Evolutionary conservation across 2,888 invertebrate genomes (phyloP).

Genomic region (Chesias legatella): DNA sequence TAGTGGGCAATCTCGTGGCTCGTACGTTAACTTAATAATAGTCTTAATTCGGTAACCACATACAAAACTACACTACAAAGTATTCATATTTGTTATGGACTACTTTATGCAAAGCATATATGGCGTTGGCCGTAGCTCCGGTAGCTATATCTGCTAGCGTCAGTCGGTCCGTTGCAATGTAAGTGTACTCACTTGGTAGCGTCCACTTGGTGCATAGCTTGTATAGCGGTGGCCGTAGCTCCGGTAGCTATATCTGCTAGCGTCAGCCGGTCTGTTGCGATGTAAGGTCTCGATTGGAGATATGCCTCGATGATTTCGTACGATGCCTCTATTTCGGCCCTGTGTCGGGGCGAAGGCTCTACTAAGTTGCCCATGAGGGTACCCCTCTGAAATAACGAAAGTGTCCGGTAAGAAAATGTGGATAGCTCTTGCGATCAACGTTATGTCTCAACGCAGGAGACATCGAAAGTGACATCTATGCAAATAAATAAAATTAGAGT

Average conservation of each 20-base stretch:
- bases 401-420: neutral
- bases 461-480: too few relatives aligned
- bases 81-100: conserved; percentile 37
- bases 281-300: conserved; percentile 28
- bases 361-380: conserved; percentile 22
- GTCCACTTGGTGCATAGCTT: conserved; percentile 36
- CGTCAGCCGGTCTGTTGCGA: conserved; percentile 42
- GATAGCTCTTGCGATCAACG: too few relatives aligned
- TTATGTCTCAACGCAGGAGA: too few relatives aligned
- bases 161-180: too few relatives aligned
- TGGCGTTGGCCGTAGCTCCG: conserved; percentile 39
- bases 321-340: conserved; percentile 34
- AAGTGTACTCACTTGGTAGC: conserved; percentile 34
- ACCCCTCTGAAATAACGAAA: conserved; percentile 25
- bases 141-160: conserved; percentile 38
- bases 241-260: conserved; percentile 45
- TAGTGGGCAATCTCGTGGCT: too few relatives aligned
- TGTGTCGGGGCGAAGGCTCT: conserved; percentile 26
- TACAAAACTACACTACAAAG: too few relatives aligned
- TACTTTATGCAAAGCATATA: conserved; percentile 34
- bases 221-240: conserved; percentile 37
- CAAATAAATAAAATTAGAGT: too few relatives aligned
- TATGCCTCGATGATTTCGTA: conserved; percentile 39
- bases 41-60: too few relatives aligned
- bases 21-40: too few relatives aligned